Base-by-base conservation (phyloP, 1,140 invertebrate species). In the Littorina saxatilis region DNA sequence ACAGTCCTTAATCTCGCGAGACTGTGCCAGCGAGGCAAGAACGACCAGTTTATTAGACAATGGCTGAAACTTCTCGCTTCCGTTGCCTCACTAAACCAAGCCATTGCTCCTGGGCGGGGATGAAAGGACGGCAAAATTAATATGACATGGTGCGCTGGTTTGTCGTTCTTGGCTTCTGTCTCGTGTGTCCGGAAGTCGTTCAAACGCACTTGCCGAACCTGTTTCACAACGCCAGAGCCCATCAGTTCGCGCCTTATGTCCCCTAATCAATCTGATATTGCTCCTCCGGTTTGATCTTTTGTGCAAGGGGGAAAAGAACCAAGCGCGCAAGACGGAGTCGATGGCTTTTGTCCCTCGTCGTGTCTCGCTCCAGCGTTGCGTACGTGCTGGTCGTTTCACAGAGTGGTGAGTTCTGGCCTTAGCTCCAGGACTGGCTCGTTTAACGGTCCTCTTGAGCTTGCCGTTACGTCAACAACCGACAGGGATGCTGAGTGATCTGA, bases 151-250 rank as follows among this genome's bases (percentile, higher is more conserved):
- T 43, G 76, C 37, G 32, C 55, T 66, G 76, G 17, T 23, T 73
- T 40, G 74, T 15, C 27, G 32, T 63, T 78, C 76, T 23, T n/a
- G 11, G 27, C 15, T 17, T 11, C 29, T 39, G 55, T 78, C 66
- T 78, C 76, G 43, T 78, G 55, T n/a, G 32, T 29, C 76, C 55
- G 76, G 76, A 78, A 78, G 76, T 78, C 76, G 58, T 78, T 63
- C 27, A 32, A 29, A 78, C 29, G 76, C 76, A 78, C 76, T 78
- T 58, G 76, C 76, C 76, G 76, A 77, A 77, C 75, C 61, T 77
- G 61, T 61, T 77, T 68, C 66, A 32, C 66, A 68, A 68, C 37
- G 29, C 66, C 66, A 20, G 7, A 4, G 66, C 66, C 66, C 20
- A 20, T 4, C n/a, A 68, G 66, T 68, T 68, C 35, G 20, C 66